Conservation (phyloP, 2,797 vertebrate species). For the Tenualosa thibaudeaui region DNA sequence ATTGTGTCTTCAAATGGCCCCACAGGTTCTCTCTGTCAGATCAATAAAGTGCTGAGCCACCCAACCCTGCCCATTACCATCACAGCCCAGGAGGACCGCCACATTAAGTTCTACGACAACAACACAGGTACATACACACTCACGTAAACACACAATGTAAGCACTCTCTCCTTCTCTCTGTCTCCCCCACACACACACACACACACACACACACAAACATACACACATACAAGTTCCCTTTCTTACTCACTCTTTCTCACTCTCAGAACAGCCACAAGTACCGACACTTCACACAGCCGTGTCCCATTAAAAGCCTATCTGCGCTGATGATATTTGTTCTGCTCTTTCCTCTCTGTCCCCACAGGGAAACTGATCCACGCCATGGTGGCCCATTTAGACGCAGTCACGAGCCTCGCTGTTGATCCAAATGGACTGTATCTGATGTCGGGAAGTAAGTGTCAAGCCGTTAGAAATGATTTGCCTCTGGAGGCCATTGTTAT, state of each 20-base stretch:
- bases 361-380: conserved; percentile 94
- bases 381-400: conserved; percentile 97
- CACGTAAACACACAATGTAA: background rate
- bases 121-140: conserved; percentile 76
- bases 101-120: conserved; percentile 98
- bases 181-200: background rate
- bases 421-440: conserved; percentile 97
- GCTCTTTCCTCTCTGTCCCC: conserved; percentile 30
- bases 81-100: conserved; percentile 94
- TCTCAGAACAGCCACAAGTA: background rate
- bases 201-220: background rate
- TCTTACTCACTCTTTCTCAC: too few species aligned
- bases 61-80: conserved; percentile 96
- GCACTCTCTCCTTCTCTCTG: too few species aligned
- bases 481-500: conserved; percentile 1
- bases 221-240: background rate
- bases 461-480: conserved; percentile 8
- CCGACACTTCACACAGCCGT: background rate
- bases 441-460: conserved; percentile 98
- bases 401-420: conserved; percentile 95
- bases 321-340: background rate
- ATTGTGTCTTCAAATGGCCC: background rate
- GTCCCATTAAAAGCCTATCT: background rate
- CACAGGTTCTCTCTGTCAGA: conserved; percentile 82
- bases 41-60: conserved; percentile 97